These are phyloP conservation scores for Brachyhypopomus occidentalis DNA, from an alignment of 2,113 vertebrate genomes.

Conservation along the genomic window DNA sequence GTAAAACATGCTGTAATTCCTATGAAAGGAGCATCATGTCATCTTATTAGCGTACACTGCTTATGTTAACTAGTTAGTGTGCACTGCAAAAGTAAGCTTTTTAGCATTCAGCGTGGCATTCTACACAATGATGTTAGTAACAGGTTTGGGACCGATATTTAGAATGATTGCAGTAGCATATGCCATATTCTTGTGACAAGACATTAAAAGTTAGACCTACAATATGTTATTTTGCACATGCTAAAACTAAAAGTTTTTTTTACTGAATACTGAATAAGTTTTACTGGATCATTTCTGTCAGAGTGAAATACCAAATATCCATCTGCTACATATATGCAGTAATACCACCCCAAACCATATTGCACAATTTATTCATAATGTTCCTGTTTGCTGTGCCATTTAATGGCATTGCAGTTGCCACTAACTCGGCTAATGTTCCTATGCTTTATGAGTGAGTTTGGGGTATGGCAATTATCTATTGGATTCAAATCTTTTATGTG, in stretches of 20 bases:
- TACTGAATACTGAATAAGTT: background rate
- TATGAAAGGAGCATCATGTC: constrained; percentile 65
- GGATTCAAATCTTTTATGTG: constrained; percentile 32
- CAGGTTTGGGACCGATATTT: constrained; percentile 2
- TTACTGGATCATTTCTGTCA: background rate
- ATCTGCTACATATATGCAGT: background rate
- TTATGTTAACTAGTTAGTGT: constrained; percentile 24
- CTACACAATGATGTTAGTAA: constrained; percentile 35
- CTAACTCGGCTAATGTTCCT: constrained; percentile 59
- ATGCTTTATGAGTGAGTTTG: constrained; percentile 31
- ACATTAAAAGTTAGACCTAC: too few species aligned
- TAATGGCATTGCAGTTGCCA: constrained; percentile 49
- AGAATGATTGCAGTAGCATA: background rate
- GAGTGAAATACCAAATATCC: background rate
- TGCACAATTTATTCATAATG: constrained; percentile 17
- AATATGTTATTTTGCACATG: background rate
- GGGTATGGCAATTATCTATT: constrained; percentile 25
- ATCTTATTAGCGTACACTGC: constrained; percentile 63
- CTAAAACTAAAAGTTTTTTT: constrained; percentile 1
- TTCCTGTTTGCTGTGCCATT: constrained; percentile 12
- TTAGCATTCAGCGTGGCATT: constrained; percentile 59
- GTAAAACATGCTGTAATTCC: constrained; percentile 71
- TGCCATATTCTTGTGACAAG: too few species aligned
- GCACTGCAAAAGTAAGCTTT: constrained; percentile 48
- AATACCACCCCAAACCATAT: constrained; percentile 15